These are phyloP conservation scores for Oreochromis grahami DNA, from an alignment of 2,797 vertebrate species.

Conservation along the genomic window DNA sequence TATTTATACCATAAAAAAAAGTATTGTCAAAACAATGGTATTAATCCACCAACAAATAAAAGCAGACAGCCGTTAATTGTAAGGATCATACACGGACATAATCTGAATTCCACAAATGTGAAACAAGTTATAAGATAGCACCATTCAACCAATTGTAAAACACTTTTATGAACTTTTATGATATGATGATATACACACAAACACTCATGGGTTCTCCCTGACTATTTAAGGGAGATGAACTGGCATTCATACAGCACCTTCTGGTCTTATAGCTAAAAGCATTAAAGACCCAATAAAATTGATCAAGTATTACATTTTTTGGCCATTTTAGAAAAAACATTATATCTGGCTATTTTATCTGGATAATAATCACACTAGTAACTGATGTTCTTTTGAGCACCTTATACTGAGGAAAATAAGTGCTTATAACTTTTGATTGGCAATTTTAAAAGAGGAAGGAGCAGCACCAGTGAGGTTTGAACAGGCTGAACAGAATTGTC, in stretches of 20 bases:
- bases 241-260: neutral
- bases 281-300: neutral
- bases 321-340: neutral
- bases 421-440: neutral
- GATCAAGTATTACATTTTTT: neutral
- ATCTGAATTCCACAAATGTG: constrained; percentile 68
- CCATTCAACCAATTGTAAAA: constrained; percentile 45
- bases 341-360: neutral
- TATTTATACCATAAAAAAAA: constrained; percentile 62
- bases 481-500: neutral
- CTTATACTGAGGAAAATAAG: neutral
- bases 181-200: neutral
- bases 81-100: neutral
- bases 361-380: neutral
- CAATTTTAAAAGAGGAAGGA: neutral
- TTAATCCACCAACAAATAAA: constrained; percentile 53
- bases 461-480: neutral
- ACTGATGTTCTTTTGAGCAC: neutral
- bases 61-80: constrained; percentile 17
- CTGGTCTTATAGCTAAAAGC: neutral
- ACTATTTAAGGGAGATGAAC: neutral
- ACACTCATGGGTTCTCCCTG: neutral
- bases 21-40: constrained; percentile 48
- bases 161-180: constrained; percentile 11
- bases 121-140: constrained; percentile 68